Evolutionary conservation across 2,113 vertebrate species (phyloP).

Genomic region (Phalacrocorax carbo): DNA sequence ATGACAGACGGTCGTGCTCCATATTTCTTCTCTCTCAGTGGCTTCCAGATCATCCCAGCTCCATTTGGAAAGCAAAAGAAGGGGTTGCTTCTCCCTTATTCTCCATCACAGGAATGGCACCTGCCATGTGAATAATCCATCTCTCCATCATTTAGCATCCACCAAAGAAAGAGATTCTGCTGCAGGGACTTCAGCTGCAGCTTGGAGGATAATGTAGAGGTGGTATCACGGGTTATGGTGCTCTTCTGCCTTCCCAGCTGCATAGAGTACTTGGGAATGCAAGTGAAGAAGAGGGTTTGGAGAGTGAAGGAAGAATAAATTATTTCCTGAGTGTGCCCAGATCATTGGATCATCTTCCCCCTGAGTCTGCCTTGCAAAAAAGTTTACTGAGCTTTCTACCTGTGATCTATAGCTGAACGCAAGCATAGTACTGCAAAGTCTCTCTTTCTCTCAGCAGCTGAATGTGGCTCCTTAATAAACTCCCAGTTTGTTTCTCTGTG

Average conservation of each 20-base stretch:
- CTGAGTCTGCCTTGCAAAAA: not conserved
- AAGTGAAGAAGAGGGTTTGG: not conserved
- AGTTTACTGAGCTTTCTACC: not conserved
- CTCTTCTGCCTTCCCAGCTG: not conserved
- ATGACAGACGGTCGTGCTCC: not conserved
- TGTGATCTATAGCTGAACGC: not conserved
- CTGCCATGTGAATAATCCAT: not conserved
- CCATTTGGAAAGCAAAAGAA: not conserved
- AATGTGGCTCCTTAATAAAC: not conserved
- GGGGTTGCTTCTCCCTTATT: not conserved
- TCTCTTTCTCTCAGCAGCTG: not conserved
- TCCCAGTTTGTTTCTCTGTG: not conserved
- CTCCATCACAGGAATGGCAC: not conserved
- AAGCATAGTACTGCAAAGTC: not conserved
- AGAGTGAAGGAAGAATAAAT: not conserved
- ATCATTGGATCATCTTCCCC: not conserved
- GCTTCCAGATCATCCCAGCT: not conserved
- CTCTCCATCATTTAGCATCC: not conserved
- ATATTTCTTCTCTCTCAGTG: not conserved
- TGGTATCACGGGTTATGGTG: not conserved
- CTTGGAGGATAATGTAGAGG: not conserved
- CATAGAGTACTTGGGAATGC: not conserved
- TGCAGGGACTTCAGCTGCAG: not conserved
- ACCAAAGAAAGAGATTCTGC: not conserved
- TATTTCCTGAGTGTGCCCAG: accelerated